phyloP scores from a whole-genome alignment of 2,888 invertebrate species.

The Hecatera dysodea region DNA sequence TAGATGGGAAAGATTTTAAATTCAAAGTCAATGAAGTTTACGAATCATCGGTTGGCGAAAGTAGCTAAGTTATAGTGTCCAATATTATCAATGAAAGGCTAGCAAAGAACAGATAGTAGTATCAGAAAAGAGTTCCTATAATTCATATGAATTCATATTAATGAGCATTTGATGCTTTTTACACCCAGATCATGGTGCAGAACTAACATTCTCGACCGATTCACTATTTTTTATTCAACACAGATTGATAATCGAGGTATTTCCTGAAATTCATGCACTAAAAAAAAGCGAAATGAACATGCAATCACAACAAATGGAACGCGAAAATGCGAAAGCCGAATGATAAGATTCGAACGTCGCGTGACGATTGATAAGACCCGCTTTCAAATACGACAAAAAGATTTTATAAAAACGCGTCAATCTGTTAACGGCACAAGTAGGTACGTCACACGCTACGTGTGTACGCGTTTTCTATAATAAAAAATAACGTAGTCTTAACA shows the following conservation, averaged over 20 bases:
- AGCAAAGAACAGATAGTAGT: background rate
- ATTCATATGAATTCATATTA: conserved; percentile 8
- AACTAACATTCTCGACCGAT: conserved; percentile 17
- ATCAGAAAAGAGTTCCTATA: background rate
- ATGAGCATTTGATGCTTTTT: conserved; percentile 12
- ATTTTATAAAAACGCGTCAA: conserved; percentile 52
- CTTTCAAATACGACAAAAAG: conserved; percentile 50
- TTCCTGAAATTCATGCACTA: conserved; percentile 20
- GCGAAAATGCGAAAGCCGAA: conserved; percentile 47
- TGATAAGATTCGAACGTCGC: conserved; percentile 49
- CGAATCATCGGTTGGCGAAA: background rate
- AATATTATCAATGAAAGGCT: background rate
- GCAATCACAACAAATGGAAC: conserved; percentile 54
- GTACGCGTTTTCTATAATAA: conserved; percentile 76
- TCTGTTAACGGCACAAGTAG: conserved; percentile 57
- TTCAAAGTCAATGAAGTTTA: background rate
- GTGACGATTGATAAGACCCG: conserved; percentile 54
- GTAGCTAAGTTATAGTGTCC: background rate
- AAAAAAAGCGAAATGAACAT: conserved; percentile 49
- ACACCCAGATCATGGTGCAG: conserved; percentile 15
- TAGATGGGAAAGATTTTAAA: background rate
- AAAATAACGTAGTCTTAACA: conserved; percentile 77
- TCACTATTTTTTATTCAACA: conserved; percentile 14
- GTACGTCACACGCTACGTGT: conserved; percentile 71
- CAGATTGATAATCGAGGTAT: conserved; percentile 21